Conservation (phyloP, 2,888 invertebrate genomes). For the Tipula confusa region DNA sequence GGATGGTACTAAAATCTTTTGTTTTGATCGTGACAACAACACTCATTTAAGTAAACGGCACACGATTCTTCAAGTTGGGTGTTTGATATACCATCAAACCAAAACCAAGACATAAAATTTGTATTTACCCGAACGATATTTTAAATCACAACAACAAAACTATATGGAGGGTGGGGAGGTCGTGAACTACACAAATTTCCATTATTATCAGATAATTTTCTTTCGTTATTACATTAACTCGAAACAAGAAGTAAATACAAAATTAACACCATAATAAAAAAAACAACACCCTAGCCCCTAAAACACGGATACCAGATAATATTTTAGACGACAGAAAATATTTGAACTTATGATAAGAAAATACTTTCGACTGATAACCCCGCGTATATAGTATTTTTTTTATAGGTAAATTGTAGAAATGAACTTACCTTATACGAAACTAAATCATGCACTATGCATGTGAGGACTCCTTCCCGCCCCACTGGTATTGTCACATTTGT, state of each 20-base stretch:
- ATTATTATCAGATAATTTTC: neutral
- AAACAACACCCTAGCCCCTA: neutral
- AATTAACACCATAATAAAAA: neutral
- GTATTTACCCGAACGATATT: neutral
- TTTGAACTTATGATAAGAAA: slow-evolving; percentile 20
- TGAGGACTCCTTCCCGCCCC: slow-evolving; percentile 76
- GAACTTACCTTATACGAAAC: slow-evolving; percentile 71
- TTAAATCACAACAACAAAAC: neutral
- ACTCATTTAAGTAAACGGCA: too few relatives aligned
- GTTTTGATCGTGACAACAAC: too few relatives aligned
- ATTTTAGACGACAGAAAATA: slow-evolving; percentile 16
- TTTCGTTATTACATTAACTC: neutral
- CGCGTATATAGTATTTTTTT: neutral
- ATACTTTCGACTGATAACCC: neutral
- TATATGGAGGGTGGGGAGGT: neutral
- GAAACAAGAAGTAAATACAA: neutral
- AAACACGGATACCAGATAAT: neutral
- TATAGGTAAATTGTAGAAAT: neutral
- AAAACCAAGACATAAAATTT: too few relatives aligned
- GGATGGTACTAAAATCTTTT: too few relatives aligned
- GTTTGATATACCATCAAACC: too few relatives aligned
- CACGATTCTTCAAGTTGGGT: too few relatives aligned
- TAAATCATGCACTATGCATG: slow-evolving; percentile 78
- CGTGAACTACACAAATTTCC: neutral
- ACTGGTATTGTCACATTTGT: slow-evolving; percentile 78